Base-by-base conservation (phyloP, 2,113 vertebrate species). In the Gymnogyps californianus region DNA sequence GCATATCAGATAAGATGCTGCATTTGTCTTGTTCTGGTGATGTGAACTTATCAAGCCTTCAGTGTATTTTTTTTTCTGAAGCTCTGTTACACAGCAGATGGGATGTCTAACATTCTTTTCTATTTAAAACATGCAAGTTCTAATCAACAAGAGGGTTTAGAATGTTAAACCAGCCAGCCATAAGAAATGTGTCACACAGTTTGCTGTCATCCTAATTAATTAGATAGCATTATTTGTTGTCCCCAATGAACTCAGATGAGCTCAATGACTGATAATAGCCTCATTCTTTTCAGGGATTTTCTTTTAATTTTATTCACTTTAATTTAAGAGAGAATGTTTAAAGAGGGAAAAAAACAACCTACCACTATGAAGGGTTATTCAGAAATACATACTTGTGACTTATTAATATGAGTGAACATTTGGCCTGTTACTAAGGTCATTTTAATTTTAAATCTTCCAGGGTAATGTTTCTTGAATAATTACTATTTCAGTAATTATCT, bases 121-220 rank as follows among this genome's bases (percentile, higher is more conserved):
- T 98, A 96, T 98, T 98, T 98, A 96, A 98, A 98, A 98, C 97
- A 97, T 97, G 84, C 74, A 97, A 98, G 95, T 97, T 96, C 94
- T 98, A 98, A 98, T 98, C 98, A 98, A 97, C 98, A 98, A 97
- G 96, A 98, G 97, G 89, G 94, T 98, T 98, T 98, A 95, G 95
- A 97, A 98, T 98, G 97, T 97, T 98, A 98, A 98, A 98, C 77
- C 98, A 98, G 93, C 93, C 96, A 98, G 97, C 98, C 98, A 98
- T 98, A 98, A 94, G 95, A 98, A 98, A 97, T 97, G 95, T 98
- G 98, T 98, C 98, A 98, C 97, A 97, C 87, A 96, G 96, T 97
- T 98, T 98, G 80, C 97, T 98, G 97, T 98, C 98, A 98, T 98
- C 95, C 90, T 98, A 98, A 98, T 98, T 98, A 98, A 98, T 98